Percentiles rank a stretch among this genome's conserved stretches.
These are phyloP conservation scores for Cyclargus thomasi DNA, from an alignment of 1,140 invertebrate genomes.

Conservation along the genomic window DNA sequence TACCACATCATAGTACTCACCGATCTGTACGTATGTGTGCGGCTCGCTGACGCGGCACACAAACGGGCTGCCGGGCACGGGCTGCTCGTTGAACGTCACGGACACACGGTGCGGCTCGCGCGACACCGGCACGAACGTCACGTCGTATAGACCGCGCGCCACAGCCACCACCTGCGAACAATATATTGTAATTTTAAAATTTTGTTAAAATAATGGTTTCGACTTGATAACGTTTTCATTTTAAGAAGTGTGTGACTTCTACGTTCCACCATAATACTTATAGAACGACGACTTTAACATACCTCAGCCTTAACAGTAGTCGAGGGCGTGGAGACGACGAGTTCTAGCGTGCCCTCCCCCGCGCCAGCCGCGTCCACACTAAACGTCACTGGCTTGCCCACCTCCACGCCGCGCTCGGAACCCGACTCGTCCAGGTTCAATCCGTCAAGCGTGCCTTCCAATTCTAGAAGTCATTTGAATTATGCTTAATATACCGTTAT, in stretches of 20 bases:
- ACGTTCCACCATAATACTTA: no score
- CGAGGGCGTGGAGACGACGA: conserved; percentile 93
- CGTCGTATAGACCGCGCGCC: conserved; percentile 94
- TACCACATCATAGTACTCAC: no score
- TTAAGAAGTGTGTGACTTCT: no score
- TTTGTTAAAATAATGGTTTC: no score
- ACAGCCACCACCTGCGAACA: conserved; percentile 83
- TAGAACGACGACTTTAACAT: conserved; percentile 2
- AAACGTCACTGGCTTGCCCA: conserved; percentile 91
- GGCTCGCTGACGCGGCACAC: conserved; percentile 94
- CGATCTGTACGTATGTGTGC: conserved; percentile 78
- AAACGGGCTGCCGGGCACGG: conserved; percentile 94
- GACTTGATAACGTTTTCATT: no score
- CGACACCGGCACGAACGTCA: conserved; percentile 95
- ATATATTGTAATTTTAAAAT: neutral
- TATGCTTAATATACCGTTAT: no score
- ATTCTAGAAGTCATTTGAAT: conserved; percentile 39
- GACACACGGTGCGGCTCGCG: conserved; percentile 94
- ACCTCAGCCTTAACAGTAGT: conserved; percentile 89
- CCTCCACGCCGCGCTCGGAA: conserved; percentile 73
- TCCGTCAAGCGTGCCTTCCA: conserved; percentile 72
- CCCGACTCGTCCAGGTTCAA: conserved; percentile 72
- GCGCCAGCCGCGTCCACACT: conserved; percentile 96
- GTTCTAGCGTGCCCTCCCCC: conserved; percentile 95
- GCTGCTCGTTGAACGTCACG: conserved; percentile 97